Base-by-base conservation (phyloP, 1,140 invertebrate genomes). In the Cydia pomonella region DNA sequence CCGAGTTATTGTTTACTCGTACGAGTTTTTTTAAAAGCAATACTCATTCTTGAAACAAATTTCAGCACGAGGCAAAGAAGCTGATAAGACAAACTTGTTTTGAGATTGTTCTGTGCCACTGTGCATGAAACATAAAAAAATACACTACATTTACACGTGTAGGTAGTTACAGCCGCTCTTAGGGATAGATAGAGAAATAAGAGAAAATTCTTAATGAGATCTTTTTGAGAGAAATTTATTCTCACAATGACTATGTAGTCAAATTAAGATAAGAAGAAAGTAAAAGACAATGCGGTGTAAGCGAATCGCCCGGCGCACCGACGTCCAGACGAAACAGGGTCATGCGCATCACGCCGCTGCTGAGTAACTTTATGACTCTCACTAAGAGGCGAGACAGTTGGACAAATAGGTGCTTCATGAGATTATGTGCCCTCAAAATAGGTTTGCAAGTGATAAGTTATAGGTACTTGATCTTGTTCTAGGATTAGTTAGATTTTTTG, bases 231-330 rank as follows among this genome's bases (percentile, higher is more conserved):
- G 63, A 66, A 27, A 66, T 33, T 80, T 79, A 66, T 33, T 79
- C 80, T 80, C 64, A 75, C 64, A 77, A 73, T 75, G 75, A 75
- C 59, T 75, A 73, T 23, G 64, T 29, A 78, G 77, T 80, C 41
- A 79, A 82, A 81, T 86, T 86, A 80, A 84, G 79, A 87, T 85
- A 85, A 80, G 85, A 86, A 85, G 85, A 83, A 82, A 62, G 38
- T 75, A 44, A 59, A 71, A 79, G 80, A 86, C 84, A 84, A 84
- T 84, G 80, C 73, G 66, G 73, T 74, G 47, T 71, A 74, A 80
- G 72, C 33, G 33, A 63, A 62, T 75, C 74, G 63, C 50, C 63
- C 69, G 75, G 62, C 72, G 74, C 12, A 7, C 4, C 66, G 74
- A 3, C 79, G 77, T 79, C 80, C 76, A 77, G 74, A 79, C 76